These are phyloP conservation scores for Phragmatobia fuliginosa DNA, from an alignment of 2,888 invertebrate species.

Conservation along the genomic window DNA sequence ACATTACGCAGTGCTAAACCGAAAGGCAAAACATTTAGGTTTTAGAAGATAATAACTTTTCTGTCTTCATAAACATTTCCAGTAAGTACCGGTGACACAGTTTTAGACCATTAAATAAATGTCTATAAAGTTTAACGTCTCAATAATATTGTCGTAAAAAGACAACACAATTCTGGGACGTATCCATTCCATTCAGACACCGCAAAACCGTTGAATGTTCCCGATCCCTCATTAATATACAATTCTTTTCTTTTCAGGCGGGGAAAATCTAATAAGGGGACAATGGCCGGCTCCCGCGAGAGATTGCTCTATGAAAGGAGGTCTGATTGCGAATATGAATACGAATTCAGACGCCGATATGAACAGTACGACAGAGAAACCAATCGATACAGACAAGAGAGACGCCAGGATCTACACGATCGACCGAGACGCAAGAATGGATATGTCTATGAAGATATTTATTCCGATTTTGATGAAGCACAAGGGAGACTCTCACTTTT, in stretches of 20 bases:
- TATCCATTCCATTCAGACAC: slow-evolving; percentile 30
- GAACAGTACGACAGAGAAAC: slow-evolving; percentile 54
- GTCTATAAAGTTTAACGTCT: slow-evolving; percentile 30
- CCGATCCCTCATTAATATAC: slow-evolving; percentile 58
- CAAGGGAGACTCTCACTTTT: slow-evolving; percentile 81
- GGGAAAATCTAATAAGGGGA: slow-evolving; percentile 62
- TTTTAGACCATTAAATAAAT: slow-evolving; percentile 5
- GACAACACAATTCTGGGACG: slow-evolving; percentile 25
- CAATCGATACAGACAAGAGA: slow-evolving; percentile 63
- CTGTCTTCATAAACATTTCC: background rate
- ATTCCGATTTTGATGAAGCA: slow-evolving; percentile 83
- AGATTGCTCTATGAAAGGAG: slow-evolving; percentile 76
- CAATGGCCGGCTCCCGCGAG: slow-evolving; percentile 82
- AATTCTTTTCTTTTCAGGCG: slow-evolving; percentile 66
- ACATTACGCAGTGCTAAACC: background rate
- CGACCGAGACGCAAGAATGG: slow-evolving; percentile 78
- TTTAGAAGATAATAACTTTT: background rate
- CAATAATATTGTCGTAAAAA: slow-evolving; percentile 41
- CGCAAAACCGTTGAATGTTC: slow-evolving; percentile 51
- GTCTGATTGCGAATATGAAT: slow-evolving; percentile 68
- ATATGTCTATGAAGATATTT: slow-evolving; percentile 83
- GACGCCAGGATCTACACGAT: slow-evolving; percentile 49
- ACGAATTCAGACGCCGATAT: slow-evolving; percentile 65
- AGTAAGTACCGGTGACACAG: background rate
- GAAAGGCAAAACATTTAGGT: background rate